Base-by-base conservation (phyloP, 2,797 vertebrate genomes). In the Macropodus opercularis region DNA sequence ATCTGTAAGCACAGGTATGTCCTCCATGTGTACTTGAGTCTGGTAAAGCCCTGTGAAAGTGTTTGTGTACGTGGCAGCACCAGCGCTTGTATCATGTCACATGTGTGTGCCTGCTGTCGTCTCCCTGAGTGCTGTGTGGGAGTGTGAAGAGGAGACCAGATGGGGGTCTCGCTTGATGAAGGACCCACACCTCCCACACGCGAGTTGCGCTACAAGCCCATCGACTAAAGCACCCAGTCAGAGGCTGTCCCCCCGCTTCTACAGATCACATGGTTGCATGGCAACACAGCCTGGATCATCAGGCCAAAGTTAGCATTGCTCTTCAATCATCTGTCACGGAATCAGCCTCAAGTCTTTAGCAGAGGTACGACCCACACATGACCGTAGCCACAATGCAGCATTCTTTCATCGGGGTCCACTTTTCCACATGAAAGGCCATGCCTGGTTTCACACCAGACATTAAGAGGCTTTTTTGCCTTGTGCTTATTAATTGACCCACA, bases 111-210 rank as follows among this genome's bases (percentile, higher is more conserved):
- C 62, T 71, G 59, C 80, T 83, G 80, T 83, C 78, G 81, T 81
- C 77, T 84, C 54, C 19, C 59, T 50, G 65, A 89, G 80, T 67
- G 84, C 19, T 79, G 72, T 56, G 84, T 83, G 77, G 78, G 84
- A 39, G 72, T 84, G 72, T 78, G 79, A 75, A 85, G 75, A 81
- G 72, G 77, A 74, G 72, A 87, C 74, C 86, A 84, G 83, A 87
- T 84, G 83, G 83, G 72, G 80, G 79, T 81, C 72, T 71, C 9
- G 34, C 69, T 76, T 69, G 69, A 85, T 84, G 66, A 78, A 75
- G 76, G 81, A 82, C 85, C 79, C 68, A 84, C 76, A 80, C 81
- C 75, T 78, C 77, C 63, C 69, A 14, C 17, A 41, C 14, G 9
- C 31, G n/a, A 54, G 17, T 3, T 23, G 18, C 7, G 8, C 19